Evolutionary conservation across 2,797 vertebrate species (phyloP).

Genomic region (Triplophysa yarkandensis): DNA sequence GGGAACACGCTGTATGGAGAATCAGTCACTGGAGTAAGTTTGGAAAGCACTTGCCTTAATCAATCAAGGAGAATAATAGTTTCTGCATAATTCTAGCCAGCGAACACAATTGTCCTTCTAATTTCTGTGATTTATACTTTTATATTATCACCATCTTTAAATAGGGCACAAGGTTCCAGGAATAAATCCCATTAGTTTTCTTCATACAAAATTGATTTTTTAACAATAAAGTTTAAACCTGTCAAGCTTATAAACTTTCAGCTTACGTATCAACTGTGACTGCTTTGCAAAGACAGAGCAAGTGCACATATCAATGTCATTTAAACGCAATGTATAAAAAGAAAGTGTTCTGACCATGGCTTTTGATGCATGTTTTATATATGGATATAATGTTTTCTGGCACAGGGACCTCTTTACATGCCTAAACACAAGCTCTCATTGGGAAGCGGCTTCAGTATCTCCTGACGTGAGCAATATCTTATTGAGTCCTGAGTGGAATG

Average conservation of each 20-base stretch:
- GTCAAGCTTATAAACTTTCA: neutral
- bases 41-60: neutral
- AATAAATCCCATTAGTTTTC: neutral
- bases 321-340: too few species aligned
- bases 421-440: slow-evolving; percentile 72
- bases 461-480: slow-evolving; percentile 76
- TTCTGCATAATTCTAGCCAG: neutral
- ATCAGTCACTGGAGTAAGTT: slow-evolving; percentile 83
- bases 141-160: neutral
- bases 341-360: too few species aligned
- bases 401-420: slow-evolving; percentile 80
- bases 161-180: neutral
- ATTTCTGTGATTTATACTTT: neutral
- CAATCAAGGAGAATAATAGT: neutral
- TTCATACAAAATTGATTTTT: neutral
- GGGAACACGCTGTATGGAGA: slow-evolving; percentile 91
- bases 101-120: neutral
- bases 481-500: slow-evolving; percentile 80
- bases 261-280: too few species aligned
- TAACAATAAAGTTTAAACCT: neutral
- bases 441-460: slow-evolving; percentile 79
- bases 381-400: slow-evolving; percentile 3
- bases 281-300: neutral
- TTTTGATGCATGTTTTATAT: neutral
- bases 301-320: neutral